Percentiles rank a stretch among this genome's conserved stretches.
Conservation (phyloP, 2,113 vertebrate genomes). For the Henicopernis longicauda region DNA sequence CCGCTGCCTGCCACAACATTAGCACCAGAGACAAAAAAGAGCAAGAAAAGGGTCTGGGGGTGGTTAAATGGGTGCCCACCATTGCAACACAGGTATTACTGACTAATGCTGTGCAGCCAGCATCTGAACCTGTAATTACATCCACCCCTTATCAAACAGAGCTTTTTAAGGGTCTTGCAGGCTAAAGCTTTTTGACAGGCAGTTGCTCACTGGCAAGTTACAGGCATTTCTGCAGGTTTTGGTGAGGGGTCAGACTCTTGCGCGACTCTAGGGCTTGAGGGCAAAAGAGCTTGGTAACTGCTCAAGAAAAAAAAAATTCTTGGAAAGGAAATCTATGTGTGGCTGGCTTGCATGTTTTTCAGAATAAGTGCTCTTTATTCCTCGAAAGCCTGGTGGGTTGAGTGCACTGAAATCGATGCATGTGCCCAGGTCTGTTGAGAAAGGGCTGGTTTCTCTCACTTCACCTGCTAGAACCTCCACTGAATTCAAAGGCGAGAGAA, state of each 20-base stretch:
- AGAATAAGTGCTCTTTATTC: not conserved
- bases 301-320: not conserved
- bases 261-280: not conserved
- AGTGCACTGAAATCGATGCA: rapidly evolving
- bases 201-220: not conserved
- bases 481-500: not conserved
- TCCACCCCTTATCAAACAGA: not conserved
- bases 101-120: not conserved
- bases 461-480: not conserved
- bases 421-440: not conserved
- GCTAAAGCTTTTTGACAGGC: not conserved
- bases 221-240: not conserved
- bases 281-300: not conserved
- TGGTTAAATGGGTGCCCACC: not conserved
- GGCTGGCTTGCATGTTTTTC: not conserved
- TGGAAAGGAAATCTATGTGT: not conserved
- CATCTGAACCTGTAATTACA: not conserved
- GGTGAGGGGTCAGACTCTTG: not conserved
- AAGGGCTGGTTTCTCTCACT: not conserved
- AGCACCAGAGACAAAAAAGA: not conserved
- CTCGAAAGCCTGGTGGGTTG: not conserved
- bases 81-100: not conserved
- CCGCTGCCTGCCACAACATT: rapidly evolving
- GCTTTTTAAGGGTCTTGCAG: not conserved
- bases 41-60: not conserved